These are phyloP conservation scores for Hyperoplus immaculatus DNA, from an alignment of 2,797 vertebrate species.

Conservation along the genomic window DNA sequence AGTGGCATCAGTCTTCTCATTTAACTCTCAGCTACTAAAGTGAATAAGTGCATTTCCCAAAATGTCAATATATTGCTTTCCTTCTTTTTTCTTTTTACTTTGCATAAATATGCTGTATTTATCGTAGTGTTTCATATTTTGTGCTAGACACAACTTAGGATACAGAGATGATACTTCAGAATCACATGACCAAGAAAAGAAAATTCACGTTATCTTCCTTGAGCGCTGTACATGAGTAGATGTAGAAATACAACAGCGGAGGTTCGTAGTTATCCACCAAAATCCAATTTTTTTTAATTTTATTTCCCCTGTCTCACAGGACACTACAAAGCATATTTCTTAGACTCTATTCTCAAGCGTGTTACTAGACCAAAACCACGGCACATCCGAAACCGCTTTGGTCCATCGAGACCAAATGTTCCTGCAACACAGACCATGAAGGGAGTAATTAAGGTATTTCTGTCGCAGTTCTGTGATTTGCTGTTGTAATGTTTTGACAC, in stretches of 20 bases:
- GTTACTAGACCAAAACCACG: slow-evolving; percentile 42
- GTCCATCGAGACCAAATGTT: slow-evolving; percentile 58
- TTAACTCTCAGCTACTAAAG: background rate
- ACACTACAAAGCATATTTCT: slow-evolving; percentile 12
- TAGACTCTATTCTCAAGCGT: slow-evolving; percentile 33
- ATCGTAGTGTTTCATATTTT: background rate
- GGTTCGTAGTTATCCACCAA: background rate
- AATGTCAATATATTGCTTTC: background rate
- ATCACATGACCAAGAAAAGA: slow-evolving; percentile 9
- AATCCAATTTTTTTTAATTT: background rate
- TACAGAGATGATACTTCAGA: slow-evolving; percentile 7
- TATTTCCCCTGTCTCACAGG: slow-evolving; percentile 13
- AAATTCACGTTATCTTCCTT: background rate
- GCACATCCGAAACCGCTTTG: slow-evolving; percentile 38
- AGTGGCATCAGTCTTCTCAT: background rate
- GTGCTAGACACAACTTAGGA: slow-evolving; percentile 4
- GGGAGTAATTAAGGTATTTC: slow-evolving; percentile 54
- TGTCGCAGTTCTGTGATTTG: slow-evolving; percentile 45
- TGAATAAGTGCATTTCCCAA: slow-evolving; percentile 13
- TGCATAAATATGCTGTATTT: slow-evolving; percentile 1
- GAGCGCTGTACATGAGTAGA: background rate
- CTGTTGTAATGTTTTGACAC: slow-evolving; percentile 32
- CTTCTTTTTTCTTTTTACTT: background rate
- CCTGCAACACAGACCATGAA: slow-evolving; percentile 55
- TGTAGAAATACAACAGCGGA: slow-evolving; percentile 15